phyloP scores from a whole-genome alignment of 2,888 invertebrate genomes.

The Theristus sp. region DNA sequence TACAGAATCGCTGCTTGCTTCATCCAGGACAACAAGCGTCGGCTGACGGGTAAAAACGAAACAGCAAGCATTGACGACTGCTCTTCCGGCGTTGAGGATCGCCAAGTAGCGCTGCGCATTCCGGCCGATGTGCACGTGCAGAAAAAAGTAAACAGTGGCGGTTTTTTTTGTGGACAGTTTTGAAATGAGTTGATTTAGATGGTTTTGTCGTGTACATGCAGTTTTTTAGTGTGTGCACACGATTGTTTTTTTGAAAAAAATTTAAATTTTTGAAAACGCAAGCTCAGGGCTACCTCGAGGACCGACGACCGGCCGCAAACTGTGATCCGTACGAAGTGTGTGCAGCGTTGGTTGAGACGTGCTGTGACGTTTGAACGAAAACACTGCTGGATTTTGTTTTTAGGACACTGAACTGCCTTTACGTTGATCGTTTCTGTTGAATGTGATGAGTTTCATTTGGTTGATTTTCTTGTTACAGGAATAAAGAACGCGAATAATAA shows the following conservation, averaged over 20 bases:
- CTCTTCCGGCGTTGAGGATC: background rate
- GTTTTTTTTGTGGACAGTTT: no score
- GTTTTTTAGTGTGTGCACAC: background rate
- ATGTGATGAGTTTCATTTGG: no score
- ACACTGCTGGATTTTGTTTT: no score
- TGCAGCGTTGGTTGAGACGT: background rate
- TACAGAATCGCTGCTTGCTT: no score
- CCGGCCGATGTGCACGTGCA: background rate
- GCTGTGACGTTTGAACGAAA: background rate
- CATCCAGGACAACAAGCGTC: background rate
- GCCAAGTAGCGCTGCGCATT: conserved; percentile 2
- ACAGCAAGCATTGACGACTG: conserved; percentile 3
- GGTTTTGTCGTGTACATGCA: background rate
- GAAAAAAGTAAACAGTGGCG: conserved; percentile 1
- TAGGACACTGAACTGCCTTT: no score
- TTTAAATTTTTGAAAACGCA: background rate
- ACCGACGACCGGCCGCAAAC: conserved; percentile 4
- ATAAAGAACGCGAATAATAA: no score
- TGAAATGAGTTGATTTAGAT: no score
- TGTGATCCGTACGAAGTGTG: conserved; percentile 6
- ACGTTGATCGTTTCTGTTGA: no score
- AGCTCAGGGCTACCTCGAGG: conserved; percentile 24
- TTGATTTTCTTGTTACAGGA: no score
- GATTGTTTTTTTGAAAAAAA: background rate
- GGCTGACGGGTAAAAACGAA: conserved; percentile 5